phyloP scores from a whole-genome alignment of 2,113 vertebrate genomes.

The Ellobius talpinus region DNA sequence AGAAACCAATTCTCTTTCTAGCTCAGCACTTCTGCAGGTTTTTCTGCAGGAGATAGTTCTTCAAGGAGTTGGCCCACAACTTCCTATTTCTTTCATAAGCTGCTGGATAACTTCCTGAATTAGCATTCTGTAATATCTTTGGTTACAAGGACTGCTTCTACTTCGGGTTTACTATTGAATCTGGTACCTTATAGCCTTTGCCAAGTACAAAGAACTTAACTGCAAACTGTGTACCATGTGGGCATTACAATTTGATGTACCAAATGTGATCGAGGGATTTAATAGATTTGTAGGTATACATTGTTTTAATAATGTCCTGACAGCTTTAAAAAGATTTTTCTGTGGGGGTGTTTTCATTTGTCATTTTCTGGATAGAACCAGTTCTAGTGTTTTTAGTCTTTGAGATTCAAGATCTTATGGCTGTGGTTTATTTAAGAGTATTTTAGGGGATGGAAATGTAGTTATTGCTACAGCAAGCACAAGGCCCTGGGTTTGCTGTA shows the following conservation, averaged over 20 bases:
- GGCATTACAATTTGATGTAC: slow-evolving; percentile 17
- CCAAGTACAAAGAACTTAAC: slow-evolving; percentile 34
- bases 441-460: neutral
- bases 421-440: slow-evolving; percentile 5
- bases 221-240: neutral
- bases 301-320: slow-evolving; percentile 45
- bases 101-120: slow-evolving; percentile 89
- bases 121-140: slow-evolving; percentile 84
- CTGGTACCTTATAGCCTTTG: slow-evolving; percentile 70
- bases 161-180: slow-evolving; percentile 73
- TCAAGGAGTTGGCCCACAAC: slow-evolving; percentile 89
- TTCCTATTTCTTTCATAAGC: slow-evolving; percentile 87
- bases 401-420: slow-evolving; percentile 26
- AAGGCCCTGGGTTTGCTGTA: neutral
- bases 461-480: neutral
- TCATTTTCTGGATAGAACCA: slow-evolving; percentile 27
- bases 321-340: slow-evolving; percentile 55
- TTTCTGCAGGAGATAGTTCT: slow-evolving; percentile 89
- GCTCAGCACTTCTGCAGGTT: slow-evolving; percentile 84
- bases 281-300: slow-evolving; percentile 39
- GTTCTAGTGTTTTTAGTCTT: slow-evolving; percentile 48
- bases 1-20: slow-evolving; percentile 34
- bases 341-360: neutral
- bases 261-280: slow-evolving; percentile 10
- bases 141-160: slow-evolving; percentile 79